Percentiles rank a stretch among this genome's conserved stretches.
phyloP scores from a whole-genome alignment of 1,140 invertebrate genomes.

The Harpegnathos saltator region DNA sequence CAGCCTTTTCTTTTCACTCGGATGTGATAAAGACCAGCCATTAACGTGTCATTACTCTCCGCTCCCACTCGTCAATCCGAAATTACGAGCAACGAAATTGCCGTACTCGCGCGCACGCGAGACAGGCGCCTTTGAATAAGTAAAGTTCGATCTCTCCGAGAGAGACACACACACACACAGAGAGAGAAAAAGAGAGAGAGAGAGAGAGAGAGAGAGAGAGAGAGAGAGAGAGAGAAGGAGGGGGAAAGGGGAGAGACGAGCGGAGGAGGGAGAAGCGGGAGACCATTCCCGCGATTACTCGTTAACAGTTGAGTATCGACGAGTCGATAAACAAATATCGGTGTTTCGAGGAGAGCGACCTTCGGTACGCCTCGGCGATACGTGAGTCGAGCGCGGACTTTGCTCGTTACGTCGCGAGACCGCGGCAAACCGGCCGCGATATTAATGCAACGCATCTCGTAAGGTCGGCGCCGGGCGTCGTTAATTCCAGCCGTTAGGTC shows the following conservation, averaged over 20 bases:
- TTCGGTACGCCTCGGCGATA: not conserved
- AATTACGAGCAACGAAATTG: no score
- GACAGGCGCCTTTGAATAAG: conserved; percentile 15
- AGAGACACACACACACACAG: not conserved
- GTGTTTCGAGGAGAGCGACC: not conserved
- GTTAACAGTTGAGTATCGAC: not conserved
- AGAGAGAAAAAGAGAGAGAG: not conserved
- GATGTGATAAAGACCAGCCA: conserved; percentile 6
- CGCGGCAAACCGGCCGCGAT: not conserved
- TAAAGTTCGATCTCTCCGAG: not conserved
- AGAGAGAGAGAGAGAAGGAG: not conserved
- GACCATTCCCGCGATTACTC: not conserved
- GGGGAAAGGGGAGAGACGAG: no score
- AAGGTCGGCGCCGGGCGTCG: conserved; percentile 26
- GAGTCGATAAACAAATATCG: not conserved
- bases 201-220: not conserved
- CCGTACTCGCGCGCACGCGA: no score
- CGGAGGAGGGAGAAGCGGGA: not conserved
- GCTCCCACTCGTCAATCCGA: no score
- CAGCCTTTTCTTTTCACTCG: not conserved
- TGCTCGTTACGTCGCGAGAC: conserved; percentile 14
- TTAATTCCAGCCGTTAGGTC: no score
- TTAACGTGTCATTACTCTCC: conserved; percentile 14
- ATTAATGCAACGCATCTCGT: conserved; percentile 38
- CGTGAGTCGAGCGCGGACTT: not conserved